Conservation (phyloP, 1,140 invertebrate species). For the Dryas iulia region DNA sequence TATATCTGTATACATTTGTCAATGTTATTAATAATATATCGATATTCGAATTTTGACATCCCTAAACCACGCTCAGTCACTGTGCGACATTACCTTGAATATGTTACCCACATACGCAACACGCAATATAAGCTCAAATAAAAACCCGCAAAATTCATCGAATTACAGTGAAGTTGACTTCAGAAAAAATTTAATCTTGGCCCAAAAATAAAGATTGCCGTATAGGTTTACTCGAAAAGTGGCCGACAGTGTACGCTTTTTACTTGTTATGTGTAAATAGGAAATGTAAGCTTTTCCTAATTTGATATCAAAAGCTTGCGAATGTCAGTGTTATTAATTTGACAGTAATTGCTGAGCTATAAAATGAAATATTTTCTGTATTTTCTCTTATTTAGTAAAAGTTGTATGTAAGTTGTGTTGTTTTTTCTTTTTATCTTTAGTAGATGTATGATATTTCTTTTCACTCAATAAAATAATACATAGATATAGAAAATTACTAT, state of each 20-base stretch:
- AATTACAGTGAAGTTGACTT: slow-evolving; percentile 50
- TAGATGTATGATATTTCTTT: too few relatives aligned
- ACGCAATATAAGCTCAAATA: slow-evolving; percentile 48
- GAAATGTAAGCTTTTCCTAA: background rate
- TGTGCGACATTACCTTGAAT: slow-evolving; percentile 63
- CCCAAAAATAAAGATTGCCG: slow-evolving; percentile 38
- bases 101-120: slow-evolving; percentile 51
- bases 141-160: slow-evolving; percentile 46
- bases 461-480: too few relatives aligned
- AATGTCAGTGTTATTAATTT: background rate
- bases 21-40: background rate
- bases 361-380: too few relatives aligned
- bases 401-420: too few relatives aligned
- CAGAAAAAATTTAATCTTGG: slow-evolving; percentile 43
- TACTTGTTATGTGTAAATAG: slow-evolving; percentile 11
- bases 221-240: slow-evolving; percentile 24
- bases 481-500: too few relatives aligned
- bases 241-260: slow-evolving; percentile 14
- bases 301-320: background rate
- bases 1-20: too few relatives aligned
- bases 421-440: too few relatives aligned
- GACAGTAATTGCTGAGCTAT: background rate
- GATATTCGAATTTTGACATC: slow-evolving; percentile 34
- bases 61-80: slow-evolving; percentile 56
- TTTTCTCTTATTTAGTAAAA: too few relatives aligned